Evolutionary conservation across 2,797 vertebrate species (phyloP).

Genomic region (Diplodus sargus): DNA sequence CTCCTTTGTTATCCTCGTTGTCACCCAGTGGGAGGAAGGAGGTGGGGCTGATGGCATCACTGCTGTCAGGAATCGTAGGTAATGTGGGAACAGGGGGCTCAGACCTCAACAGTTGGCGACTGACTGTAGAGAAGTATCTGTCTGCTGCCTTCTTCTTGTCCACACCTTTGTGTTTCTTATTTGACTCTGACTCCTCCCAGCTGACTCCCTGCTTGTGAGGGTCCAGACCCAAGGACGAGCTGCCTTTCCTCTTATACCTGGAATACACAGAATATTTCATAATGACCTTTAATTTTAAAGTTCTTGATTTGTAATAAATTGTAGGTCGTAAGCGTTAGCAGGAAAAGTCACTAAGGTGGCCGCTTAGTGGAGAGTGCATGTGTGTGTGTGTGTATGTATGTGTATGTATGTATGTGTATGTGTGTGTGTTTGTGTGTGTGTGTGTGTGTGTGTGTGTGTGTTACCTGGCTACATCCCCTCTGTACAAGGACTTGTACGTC

Average conservation of each 20-base stretch:
- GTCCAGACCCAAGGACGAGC: conserved; percentile 90
- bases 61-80: conserved; percentile 32
- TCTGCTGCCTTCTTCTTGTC: conserved; percentile 81
- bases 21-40: conserved; percentile 85
- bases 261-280: conserved; percentile 24
- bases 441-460: background rate
- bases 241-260: conserved; percentile 93
- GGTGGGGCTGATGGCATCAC: conserved; percentile 1
- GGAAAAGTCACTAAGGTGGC: background rate
- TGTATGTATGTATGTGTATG: background rate
- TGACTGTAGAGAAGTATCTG: conserved; percentile 89
- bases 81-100: conserved; percentile 68
- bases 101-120: conserved; percentile 79
- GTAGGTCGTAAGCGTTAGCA: background rate
- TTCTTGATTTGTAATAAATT: background rate
- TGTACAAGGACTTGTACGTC: conserved; percentile 96
- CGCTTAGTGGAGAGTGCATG: background rate
- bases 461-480: conserved; percentile 93
- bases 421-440: conserved; percentile 35
- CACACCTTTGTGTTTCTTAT: conserved; percentile 82
- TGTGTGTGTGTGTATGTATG: background rate
- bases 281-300: background rate
- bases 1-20: conserved; percentile 52
- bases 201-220: conserved; percentile 84
- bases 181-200: conserved; percentile 85